phyloP scores from a whole-genome alignment of 2,113 vertebrate genomes.

The Gopherus flavomarginatus region DNA sequence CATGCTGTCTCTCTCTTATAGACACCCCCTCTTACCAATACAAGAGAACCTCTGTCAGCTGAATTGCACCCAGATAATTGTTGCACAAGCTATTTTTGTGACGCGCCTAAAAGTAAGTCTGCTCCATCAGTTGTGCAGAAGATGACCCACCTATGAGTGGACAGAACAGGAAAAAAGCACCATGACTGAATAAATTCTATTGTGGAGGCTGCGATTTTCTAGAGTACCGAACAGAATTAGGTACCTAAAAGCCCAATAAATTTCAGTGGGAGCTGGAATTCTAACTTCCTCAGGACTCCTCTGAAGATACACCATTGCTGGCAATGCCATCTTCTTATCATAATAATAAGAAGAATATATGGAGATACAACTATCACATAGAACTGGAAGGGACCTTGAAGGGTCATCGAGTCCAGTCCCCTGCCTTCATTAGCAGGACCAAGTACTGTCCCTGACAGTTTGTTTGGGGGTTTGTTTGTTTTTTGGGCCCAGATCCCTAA shows the following conservation, averaged over 20 bases:
- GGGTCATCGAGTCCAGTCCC: too few relatives aligned
- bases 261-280: too few relatives aligned
- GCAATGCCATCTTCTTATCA: neutral
- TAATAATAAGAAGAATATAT: too few relatives aligned
- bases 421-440: too few relatives aligned
- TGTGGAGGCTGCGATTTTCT: too few relatives aligned
- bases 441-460: too few relatives aligned
- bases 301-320: neutral
- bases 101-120: neutral
- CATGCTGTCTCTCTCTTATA: neutral
- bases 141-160: neutral
- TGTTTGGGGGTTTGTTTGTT: too few relatives aligned
- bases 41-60: neutral
- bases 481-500: too few relatives aligned
- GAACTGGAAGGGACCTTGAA: too few relatives aligned
- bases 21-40: fast-evolving
- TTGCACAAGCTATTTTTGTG: neutral
- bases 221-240: too few relatives aligned
- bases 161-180: neutral
- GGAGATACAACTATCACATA: too few relatives aligned
- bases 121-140: neutral
- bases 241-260: too few relatives aligned
- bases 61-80: neutral
- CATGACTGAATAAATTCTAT: neutral
- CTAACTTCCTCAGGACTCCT: neutral